Evolutionary conservation across 2,113 vertebrate genomes (phyloP), one percentile per base, ranked within the genome.

Genomic region (Coreoperca whiteheadi): DNA sequence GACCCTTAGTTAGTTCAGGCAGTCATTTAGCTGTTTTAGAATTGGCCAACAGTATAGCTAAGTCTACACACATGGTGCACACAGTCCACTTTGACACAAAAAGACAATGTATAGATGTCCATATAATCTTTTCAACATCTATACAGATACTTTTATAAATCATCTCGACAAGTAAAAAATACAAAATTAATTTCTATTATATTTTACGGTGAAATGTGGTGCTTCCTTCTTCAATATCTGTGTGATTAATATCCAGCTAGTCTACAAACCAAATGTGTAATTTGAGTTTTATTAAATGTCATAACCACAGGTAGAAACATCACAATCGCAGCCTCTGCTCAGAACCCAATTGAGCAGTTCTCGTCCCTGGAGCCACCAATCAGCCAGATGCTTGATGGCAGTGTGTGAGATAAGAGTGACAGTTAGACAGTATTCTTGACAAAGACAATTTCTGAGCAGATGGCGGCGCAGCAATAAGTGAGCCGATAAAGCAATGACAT

Each of bases 401-500:
- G 57, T 4, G 10, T 53, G 43, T 10, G 34, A 32, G 68, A 61
- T 54, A 6, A 50, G 46, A 74, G 56, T 79, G 59, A 63, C 71
- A 69, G 74, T 23, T 18, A 23, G 34, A 50, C n/a, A 43, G 16
- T 46, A 28, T 63, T 64, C 59, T 15, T 66, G 70, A 66, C 16
- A 71, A 65, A 61, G 25, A 23, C n/a, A 8, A 20, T 56, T 56
- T 14, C 25, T 20, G 57, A 66, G 69, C 72, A 83, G 46, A 77
- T 41, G 9, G 25, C 48, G 4, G n/a, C 64, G 67, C 74, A 46
- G 66, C 51, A 76, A 65, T 32, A 18, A 59, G 41, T 18, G 15
- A 64, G 41, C 32, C 25, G 25, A 74, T 48, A 25, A 60, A 81
- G 34, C 56, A 61, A 66, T 63, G 63, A 48, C 79, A 46, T 79